A percentile compares a stretch with the other conserved stretches of the same genome.
Conservation (phyloP, 2,797 vertebrate genomes). For the Petrocephalus schoutedeni region DNA sequence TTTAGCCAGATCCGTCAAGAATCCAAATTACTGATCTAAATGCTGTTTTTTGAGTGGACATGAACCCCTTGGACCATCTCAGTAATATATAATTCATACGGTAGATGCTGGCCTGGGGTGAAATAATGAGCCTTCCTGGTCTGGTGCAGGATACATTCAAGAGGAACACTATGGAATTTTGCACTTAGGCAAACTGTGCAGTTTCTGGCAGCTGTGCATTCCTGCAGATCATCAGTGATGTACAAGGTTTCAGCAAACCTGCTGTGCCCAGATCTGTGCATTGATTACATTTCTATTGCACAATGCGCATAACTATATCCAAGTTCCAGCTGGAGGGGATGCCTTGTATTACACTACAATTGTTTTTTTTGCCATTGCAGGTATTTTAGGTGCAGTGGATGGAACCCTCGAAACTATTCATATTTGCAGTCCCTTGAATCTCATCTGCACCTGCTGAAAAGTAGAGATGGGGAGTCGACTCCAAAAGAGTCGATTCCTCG, state of each 20-base stretch:
- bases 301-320: background rate
- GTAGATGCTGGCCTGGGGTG: background rate
- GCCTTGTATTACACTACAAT: background rate
- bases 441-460: background rate
- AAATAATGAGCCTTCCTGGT: background rate
- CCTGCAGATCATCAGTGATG: background rate
- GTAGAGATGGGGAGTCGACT: too few species aligned
- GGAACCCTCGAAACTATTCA: background rate
- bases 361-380: background rate
- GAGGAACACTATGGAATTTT: background rate
- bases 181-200: background rate
- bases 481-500: too few species aligned
- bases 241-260: too few species aligned
- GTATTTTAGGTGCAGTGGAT: background rate
- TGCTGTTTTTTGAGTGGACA: too few species aligned
- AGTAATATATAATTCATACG: background rate
- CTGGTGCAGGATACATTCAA: background rate
- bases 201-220: background rate
- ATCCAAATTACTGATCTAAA: too few species aligned
- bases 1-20: too few species aligned
- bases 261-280: background rate
- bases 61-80: too few species aligned
- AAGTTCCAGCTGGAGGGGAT: background rate
- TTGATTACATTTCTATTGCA: background rate
- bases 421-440: background rate